phyloP scores from a whole-genome alignment of 2,113 vertebrate species.

The Ariopsis seemanni region DNA sequence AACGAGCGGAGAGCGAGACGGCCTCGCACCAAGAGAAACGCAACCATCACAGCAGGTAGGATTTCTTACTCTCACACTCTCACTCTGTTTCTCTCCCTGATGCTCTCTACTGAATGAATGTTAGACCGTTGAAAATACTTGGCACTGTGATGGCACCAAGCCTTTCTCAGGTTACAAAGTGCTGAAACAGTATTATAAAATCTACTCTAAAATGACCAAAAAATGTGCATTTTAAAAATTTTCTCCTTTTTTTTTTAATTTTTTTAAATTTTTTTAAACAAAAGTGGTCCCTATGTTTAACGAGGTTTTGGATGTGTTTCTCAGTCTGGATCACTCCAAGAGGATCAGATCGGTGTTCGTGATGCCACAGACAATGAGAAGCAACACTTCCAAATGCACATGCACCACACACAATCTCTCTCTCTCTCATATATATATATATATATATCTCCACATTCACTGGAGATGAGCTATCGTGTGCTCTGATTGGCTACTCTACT shows the following conservation, averaged over 20 bases:
- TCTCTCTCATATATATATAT: background rate
- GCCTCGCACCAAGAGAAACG: slow-evolving; percentile 63
- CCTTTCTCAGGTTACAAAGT: slow-evolving; percentile 74
- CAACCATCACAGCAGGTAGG: slow-evolving; percentile 29
- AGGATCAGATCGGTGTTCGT: slow-evolving; percentile 71
- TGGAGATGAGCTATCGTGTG: too few relatives aligned
- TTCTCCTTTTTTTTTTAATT: slow-evolving; percentile 20
- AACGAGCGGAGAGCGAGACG: slow-evolving; percentile 66
- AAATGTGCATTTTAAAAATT: slow-evolving; percentile 74
- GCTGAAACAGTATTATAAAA: slow-evolving; percentile 78
- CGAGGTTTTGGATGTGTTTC: slow-evolving; percentile 66
- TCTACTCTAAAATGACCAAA: slow-evolving; percentile 69
- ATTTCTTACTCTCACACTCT: slow-evolving; percentile 43
- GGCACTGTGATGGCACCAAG: slow-evolving; percentile 59
- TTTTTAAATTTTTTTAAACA: slow-evolving; percentile 7
- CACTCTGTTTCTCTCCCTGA: slow-evolving; percentile 37
- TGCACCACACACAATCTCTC: slow-evolving; percentile 34
- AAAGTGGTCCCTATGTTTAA: slow-evolving; percentile 77
- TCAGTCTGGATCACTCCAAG: slow-evolving; percentile 64
- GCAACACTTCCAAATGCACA: slow-evolving; percentile 49
- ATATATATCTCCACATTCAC: background rate
- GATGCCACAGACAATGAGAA: slow-evolving; percentile 63
- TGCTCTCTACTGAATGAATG: slow-evolving; percentile 66
- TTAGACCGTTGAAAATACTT: slow-evolving; percentile 58
- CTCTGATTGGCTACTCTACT: background rate